A percentile compares a stretch with the other conserved stretches of the same genome.
phyloP scores from a whole-genome alignment of 2,797 vertebrate species.

The Myoxocephalus aenaeus region DNA sequence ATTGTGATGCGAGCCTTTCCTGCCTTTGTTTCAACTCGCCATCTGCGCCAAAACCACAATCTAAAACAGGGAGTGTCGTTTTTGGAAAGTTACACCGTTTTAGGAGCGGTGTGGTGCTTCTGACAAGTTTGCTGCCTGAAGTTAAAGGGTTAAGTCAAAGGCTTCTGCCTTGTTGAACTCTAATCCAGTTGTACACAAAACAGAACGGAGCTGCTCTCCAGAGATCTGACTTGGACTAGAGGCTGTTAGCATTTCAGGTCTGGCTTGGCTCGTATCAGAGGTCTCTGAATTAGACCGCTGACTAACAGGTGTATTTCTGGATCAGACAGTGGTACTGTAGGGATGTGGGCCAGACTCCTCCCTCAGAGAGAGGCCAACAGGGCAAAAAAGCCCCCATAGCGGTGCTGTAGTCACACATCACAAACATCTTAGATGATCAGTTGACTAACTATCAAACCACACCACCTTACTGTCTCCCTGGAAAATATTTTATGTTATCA shows the following conservation, averaged over 20 bases:
- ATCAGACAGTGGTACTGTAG: slow-evolving; percentile 28
- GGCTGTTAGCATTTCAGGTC: slow-evolving; percentile 8
- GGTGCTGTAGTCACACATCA: not conserved
- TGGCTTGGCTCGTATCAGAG: slow-evolving; percentile 51
- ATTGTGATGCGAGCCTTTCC: not conserved
- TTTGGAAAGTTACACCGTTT: not conserved
- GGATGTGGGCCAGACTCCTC: slow-evolving; percentile 11
- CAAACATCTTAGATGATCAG: not conserved
- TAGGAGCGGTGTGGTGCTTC: not conserved
- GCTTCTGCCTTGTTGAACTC: not conserved
- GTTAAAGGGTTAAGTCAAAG: not conserved
- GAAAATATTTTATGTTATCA: not conserved
- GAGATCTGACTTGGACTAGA: not conserved
- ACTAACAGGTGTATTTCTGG: slow-evolving; percentile 68
- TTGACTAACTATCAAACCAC: not conserved
- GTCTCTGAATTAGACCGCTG: slow-evolving; percentile 64
- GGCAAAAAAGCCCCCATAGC: not conserved
- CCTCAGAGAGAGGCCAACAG: not conserved
- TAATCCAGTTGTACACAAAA: not conserved
- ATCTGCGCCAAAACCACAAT: not conserved
- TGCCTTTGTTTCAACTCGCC: not conserved
- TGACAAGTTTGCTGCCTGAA: not conserved
- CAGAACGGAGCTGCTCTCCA: not conserved
- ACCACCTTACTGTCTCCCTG: not conserved
- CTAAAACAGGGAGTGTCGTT: not conserved